Evolutionary conservation across 2,113 vertebrate genomes (phyloP), one percentile per base, ranked within the genome.

Genomic region (Megaleporinus macrocephalus): DNA sequence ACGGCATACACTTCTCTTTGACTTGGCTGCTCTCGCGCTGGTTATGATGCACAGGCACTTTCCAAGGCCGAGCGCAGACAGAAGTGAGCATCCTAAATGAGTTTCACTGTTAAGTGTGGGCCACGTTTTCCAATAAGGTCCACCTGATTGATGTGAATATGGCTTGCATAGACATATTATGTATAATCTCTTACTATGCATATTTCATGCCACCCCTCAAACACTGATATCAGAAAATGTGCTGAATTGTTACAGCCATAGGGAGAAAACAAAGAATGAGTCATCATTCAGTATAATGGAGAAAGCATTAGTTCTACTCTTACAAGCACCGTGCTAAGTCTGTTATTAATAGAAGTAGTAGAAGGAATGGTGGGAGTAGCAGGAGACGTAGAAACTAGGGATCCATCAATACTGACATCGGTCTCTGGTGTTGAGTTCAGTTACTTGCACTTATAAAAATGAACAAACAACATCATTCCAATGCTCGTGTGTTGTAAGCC

Each of bases 21-120:
- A n/a, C 62, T 62, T 78, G 73, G 75, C 82, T 44, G 63, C 5
- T 16, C 30, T 59, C 7, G 0, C 7, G 9, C 80, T 82, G 65
- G 74, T 77, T 77, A 71, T 36, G 15, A 72, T 83, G 81, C 81
- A 77, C 24, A 12, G 36, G 53, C 55, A 70, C 55, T 36, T 62
- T 63, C 55, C 61, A 20, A 70, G 49, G 26, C 59, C 26, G 70
- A 76, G 63, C 1, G 22, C 13, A 61, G 55, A 75, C 16, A 62
- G 30, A 84, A 30, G 29, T 11, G 9, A 49, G 20, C 72, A 76
- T 69, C 75, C 44, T n/a, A 24, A 61, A 61, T 63, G 27, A 61
- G 47, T 69, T 83, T 80, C 36, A 24, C 33, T 36, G 29, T 65
- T 30, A 18, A 30, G 27, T 16, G 14, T 63, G 5, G 63, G 30